Evolutionary conservation across 1,140 invertebrate species (phyloP), one percentile per base, ranked within the genome.

Genomic region (Calosoma granatense): DNA sequence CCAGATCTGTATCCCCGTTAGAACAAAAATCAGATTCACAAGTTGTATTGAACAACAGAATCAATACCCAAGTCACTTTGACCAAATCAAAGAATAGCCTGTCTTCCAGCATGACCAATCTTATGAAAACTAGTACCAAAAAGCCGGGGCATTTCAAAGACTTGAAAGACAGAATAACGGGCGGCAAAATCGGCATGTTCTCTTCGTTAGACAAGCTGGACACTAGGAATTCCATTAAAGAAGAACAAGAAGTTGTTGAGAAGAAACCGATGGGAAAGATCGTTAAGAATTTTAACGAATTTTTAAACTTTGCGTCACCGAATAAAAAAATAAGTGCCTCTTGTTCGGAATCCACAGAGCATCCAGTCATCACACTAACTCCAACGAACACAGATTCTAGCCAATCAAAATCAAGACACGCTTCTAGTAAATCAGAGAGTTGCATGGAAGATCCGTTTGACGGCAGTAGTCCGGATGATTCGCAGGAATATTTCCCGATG

Each of bases 271-370:
- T 69, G 19, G 70, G 70, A 1, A 83, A 79, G 63, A 80, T 89
- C 59, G 85, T 90, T 1, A 88, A 86, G 69, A 90, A 89, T 73
- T 74, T 90, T n/a, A 88, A 89, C 63, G 87, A 90, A 70, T 89
- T 90, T 68, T 73, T 90, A 0, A 88, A 86, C 62, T 87, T 90
- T 64, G 80, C 86, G 14, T 78, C 80, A 11, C 74, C 80, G 1
- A 84, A 80, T 64, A 85, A 84, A 70, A 78, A 70, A 55, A 76
- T 68, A 56, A 61, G 59, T 39, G 43, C 63, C 1, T 68, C 67
- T 55, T n/a, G n/a, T n/a, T 66, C 63, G 66, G 21, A 65, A 69
- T 30, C 67, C 70, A 59, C 70, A 64, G 41, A 56, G 74, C 72
- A 2, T 74, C 72, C 6, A 74, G 72, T 43, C 51, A 67, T 26